phyloP scores from a whole-genome alignment of 2,113 vertebrate genomes.

The Cebidichthys violaceus region DNA sequence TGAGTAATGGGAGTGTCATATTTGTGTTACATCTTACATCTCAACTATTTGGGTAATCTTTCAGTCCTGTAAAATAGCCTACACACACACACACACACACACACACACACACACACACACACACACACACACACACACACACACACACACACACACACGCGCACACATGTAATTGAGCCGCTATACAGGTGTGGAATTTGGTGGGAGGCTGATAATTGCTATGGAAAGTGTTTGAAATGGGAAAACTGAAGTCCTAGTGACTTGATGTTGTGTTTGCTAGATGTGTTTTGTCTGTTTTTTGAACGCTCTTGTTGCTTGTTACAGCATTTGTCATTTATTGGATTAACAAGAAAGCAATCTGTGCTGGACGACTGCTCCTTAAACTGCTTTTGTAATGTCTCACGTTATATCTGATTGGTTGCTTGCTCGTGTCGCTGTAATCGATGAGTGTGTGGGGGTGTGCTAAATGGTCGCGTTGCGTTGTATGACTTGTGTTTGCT shows the following conservation, averaged over 20 bases:
- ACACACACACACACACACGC: too few species aligned
- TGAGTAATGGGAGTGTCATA: not conserved
- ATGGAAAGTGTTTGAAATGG: conserved; percentile 4
- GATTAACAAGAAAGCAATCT: conserved; percentile 26
- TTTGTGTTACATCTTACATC: conserved; percentile 23
- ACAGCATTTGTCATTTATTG: not conserved
- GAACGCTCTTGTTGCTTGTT: not conserved
- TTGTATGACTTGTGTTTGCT: not conserved
- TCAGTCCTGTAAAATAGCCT: conserved; percentile 16
- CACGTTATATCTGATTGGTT: not conserved
- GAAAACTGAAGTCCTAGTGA: not conserved
- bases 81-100: not conserved
- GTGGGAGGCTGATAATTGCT: conserved; percentile 58
- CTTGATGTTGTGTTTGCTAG: conserved; percentile 7
- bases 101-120: not conserved
- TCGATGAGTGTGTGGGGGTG: not conserved
- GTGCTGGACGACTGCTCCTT: conserved; percentile 1
- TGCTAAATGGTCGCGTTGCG: not conserved
- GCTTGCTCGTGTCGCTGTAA: not conserved
- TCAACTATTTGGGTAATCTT: conserved; percentile 43
- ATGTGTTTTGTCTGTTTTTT: conserved; percentile 1
- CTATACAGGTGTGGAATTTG: conserved; percentile 62
- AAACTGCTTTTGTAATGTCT: not conserved
- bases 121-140: not conserved
- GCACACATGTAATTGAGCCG: not conserved